Evolutionary conservation across 1,140 invertebrate species (phyloP).

Genomic region (Drosophila teissieri): DNA sequence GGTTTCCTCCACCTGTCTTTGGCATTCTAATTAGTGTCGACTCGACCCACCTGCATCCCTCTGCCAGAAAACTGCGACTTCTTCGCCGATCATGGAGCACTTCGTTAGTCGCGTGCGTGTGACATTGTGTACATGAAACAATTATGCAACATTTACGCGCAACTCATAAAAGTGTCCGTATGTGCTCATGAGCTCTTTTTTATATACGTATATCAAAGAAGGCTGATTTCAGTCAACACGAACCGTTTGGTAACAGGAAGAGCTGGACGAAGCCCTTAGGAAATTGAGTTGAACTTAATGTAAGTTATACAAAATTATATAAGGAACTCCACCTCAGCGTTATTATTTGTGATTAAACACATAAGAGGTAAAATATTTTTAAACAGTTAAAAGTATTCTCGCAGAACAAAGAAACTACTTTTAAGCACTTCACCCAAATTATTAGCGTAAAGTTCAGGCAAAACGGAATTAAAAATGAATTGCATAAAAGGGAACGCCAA

Average conservation of each 20-base stretch:
- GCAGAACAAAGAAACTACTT: too few relatives aligned
- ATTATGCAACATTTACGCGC: constrained; percentile 71
- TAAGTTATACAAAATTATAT: background rate
- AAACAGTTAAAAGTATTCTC: too few relatives aligned
- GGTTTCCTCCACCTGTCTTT: constrained; percentile 11
- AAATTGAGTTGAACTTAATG: background rate
- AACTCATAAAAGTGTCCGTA: constrained; percentile 38
- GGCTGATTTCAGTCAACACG: constrained; percentile 15
- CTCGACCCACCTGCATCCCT: constrained; percentile 30
- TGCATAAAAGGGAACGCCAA: constrained; percentile 52
- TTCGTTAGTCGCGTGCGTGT: constrained; percentile 68
- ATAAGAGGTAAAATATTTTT: too few relatives aligned
- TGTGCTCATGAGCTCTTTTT: background rate
- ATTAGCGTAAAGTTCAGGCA: constrained; percentile 36
- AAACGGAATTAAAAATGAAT: constrained; percentile 65
- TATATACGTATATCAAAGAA: background rate
- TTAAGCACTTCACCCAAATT: constrained; percentile 31
- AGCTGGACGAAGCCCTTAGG: background rate
- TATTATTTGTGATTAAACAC: background rate
- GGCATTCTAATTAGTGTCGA: constrained; percentile 65
- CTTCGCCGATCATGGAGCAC: constrained; percentile 40
- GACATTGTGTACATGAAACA: constrained; percentile 67
- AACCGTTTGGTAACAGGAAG: background rate
- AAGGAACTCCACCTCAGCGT: background rate
- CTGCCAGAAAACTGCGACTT: constrained; percentile 5